phyloP scores from a whole-genome alignment of 1,140 invertebrate genomes.

The Cryptotermes secundus region DNA sequence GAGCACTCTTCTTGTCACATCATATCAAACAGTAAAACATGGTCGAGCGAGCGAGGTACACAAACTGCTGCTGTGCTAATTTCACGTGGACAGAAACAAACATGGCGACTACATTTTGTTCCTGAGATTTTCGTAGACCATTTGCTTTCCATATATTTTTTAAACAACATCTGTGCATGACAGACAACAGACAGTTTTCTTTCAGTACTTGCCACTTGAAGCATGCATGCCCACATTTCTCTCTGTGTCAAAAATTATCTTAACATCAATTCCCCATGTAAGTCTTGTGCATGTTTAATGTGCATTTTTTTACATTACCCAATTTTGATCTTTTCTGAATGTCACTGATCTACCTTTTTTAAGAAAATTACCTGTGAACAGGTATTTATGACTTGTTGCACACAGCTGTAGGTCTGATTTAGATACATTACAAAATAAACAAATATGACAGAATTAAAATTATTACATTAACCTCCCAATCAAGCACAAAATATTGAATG shows the following conservation, averaged over 20 bases:
- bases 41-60: constrained; percentile 6
- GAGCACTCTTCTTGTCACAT: constrained; percentile 24
- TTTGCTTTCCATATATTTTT: constrained; percentile 21
- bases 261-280: constrained; percentile 12
- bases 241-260: constrained; percentile 7
- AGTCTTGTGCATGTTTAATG: constrained; percentile 22
- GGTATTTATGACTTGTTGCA: not conserved
- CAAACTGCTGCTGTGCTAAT: constrained; percentile 6
- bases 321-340: not conserved
- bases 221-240: constrained; percentile 22
- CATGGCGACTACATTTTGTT: constrained; percentile 30
- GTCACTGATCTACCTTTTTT: not conserved
- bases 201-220: constrained; percentile 14
- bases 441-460: constrained; percentile 21
- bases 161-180: constrained; percentile 20
- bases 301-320: not conserved
- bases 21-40: constrained; percentile 26
- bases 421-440: constrained; percentile 1
- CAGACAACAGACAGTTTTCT: constrained; percentile 15
- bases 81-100: constrained; percentile 29
- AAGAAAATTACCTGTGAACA: constrained; percentile 9
- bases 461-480: constrained; percentile 2
- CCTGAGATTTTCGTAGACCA: constrained; percentile 33
- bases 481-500: constrained; percentile 14
- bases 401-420: not conserved